Evolutionary conservation across 2,888 invertebrate species (phyloP).

Genomic region (Polietes domitor): DNA sequence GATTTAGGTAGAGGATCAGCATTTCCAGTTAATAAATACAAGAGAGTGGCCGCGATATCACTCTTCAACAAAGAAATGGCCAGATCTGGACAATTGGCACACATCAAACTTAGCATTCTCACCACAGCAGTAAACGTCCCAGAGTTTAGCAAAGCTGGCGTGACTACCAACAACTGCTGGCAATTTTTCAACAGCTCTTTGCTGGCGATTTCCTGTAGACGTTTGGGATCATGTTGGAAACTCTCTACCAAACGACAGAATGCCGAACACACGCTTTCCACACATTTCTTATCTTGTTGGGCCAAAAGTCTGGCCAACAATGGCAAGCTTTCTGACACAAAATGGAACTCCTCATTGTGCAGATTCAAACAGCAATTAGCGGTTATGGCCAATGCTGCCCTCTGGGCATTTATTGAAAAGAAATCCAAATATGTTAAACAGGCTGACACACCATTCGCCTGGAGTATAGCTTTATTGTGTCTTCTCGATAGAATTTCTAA

Average conservation of each 20-base stretch:
- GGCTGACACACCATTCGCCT: slow-evolving; percentile 96
- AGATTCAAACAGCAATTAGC: slow-evolving; percentile 99
- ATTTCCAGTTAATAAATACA: slow-evolving; percentile 96
- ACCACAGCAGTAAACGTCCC: slow-evolving; percentile 98
- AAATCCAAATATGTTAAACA: slow-evolving; percentile 98
- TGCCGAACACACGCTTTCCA: slow-evolving; percentile 97
- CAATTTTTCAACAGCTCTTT: slow-evolving; percentile 93
- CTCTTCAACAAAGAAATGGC: slow-evolving; percentile 95
- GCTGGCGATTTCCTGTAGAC: slow-evolving; percentile 96
- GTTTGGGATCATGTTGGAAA: slow-evolving; percentile 94
- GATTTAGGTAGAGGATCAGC: slow-evolving; percentile 82
- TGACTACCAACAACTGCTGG: slow-evolving; percentile 94
- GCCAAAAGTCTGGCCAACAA: slow-evolving; percentile 90
- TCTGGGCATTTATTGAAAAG: slow-evolving; percentile 98
- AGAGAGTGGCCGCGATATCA: slow-evolving; percentile 96
- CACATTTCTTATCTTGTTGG: slow-evolving; percentile 97
- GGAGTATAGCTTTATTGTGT: slow-evolving; percentile 97
- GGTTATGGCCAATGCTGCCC: slow-evolving; percentile 96
- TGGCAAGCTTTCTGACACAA: slow-evolving; percentile 93
- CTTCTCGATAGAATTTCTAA: slow-evolving; percentile 97
- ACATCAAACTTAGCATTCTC: slow-evolving; percentile 97
- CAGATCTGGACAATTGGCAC: slow-evolving; percentile 95
- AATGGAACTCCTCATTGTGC: slow-evolving; percentile 95
- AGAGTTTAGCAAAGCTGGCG: slow-evolving; percentile 97
- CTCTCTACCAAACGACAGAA: slow-evolving; percentile 98